phyloP scores from a whole-genome alignment of 2,888 invertebrate genomes.

The Parnassius orleans region DNA sequence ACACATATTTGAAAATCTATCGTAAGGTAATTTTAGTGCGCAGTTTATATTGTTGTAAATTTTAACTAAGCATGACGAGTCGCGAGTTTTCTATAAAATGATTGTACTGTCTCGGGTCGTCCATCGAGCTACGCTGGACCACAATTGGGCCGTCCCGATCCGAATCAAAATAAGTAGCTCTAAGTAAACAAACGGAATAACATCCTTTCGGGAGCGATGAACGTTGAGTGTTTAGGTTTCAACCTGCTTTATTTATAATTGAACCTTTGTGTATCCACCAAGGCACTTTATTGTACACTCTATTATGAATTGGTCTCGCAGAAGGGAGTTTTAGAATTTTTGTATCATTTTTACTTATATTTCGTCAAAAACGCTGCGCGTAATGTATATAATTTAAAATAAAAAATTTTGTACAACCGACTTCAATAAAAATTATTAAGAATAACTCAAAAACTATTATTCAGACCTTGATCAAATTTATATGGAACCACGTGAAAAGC shows the following conservation, averaged over 20 bases:
- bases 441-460: no score
- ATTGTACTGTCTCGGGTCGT: constrained; percentile 46
- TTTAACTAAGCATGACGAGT: constrained; percentile 34
- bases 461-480: no score
- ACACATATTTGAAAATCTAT: no score
- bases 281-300: constrained; percentile 11
- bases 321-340: background rate
- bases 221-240: constrained; percentile 45
- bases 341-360: no score
- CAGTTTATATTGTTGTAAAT: background rate
- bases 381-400: no score
- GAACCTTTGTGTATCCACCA: constrained; percentile 21
- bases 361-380: no score
- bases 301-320: constrained; percentile 10
- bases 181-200: constrained; percentile 63
- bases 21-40: no score
- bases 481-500: no score
- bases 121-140: constrained; percentile 59
- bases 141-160: constrained; percentile 60
- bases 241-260: constrained; percentile 38
- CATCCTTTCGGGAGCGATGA: constrained; percentile 63
- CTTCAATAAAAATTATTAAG: no score
- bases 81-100: constrained; percentile 57
- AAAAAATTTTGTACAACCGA: no score
- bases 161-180: constrained; percentile 49